Conservation (phyloP, 2,797 vertebrate genomes). For the Sebastes dallii region DNA sequence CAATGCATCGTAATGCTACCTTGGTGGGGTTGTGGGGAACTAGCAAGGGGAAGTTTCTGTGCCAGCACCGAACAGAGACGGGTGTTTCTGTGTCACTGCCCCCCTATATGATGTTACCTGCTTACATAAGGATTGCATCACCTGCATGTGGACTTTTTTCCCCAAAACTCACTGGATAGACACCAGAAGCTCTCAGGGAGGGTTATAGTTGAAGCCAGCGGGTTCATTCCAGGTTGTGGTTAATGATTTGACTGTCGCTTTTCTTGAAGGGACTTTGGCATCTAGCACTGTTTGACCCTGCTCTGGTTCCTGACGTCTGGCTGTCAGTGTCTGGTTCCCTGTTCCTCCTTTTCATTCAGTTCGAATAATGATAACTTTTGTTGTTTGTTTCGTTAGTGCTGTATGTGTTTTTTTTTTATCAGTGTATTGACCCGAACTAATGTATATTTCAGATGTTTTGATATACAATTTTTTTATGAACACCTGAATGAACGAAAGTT, state of each 20-base stretch:
- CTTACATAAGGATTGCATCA: constrained; percentile 37
- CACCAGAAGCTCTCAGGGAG: neutral
- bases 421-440: neutral
- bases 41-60: constrained; percentile 2
- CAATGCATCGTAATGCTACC: constrained; percentile 31
- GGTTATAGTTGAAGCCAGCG: constrained; percentile 26
- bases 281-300: constrained; percentile 13
- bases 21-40: constrained; percentile 17
- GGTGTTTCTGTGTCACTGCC: constrained; percentile 32
- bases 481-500: neutral
- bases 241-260: constrained; percentile 34
- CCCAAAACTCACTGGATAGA: neutral
- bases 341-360: neutral
- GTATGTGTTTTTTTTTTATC: neutral
- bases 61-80: neutral
- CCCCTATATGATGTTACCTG: constrained; percentile 29
- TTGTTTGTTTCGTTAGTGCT: neutral
- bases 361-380: neutral
- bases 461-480: neutral
- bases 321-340: neutral
- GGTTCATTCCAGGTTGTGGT: constrained; percentile 47
- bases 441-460: neutral
- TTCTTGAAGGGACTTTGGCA: constrained; percentile 15
- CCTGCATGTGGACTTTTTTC: neutral
- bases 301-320: constrained; percentile 7